phyloP scores from a whole-genome alignment of 2,888 invertebrate genomes.

The Nowickia ferox region DNA sequence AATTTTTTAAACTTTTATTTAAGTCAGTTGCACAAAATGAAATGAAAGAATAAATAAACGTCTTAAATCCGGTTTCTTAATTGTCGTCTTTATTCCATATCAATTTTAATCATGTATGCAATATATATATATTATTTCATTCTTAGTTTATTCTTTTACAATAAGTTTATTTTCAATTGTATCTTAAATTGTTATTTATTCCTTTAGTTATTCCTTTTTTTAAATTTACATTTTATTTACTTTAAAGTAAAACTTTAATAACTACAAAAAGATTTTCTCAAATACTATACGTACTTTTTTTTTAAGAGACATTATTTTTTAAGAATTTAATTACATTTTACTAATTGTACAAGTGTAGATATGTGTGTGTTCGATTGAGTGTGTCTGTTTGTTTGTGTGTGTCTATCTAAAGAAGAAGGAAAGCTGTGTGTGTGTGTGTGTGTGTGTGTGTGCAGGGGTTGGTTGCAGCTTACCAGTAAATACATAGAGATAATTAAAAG shows the following conservation, averaged over 20 bases:
- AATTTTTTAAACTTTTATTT: too few species aligned
- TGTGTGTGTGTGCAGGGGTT: conserved; percentile 5
- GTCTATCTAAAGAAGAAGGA: not conserved
- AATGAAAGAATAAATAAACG: not conserved
- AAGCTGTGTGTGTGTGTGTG: not conserved
- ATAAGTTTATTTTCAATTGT: conserved; percentile 33
- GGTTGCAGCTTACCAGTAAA: conserved; percentile 13
- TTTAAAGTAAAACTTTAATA: too few species aligned
- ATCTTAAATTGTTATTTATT: conserved; percentile 41
- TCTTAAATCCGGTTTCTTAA: conserved; percentile 8
- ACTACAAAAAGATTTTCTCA: conserved; percentile 26
- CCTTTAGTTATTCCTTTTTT: conserved; percentile 4
- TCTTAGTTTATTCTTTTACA: conserved; percentile 22
- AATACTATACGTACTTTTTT: not conserved
- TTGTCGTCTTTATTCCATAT: conserved; percentile 61
- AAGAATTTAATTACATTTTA: conserved; percentile 62
- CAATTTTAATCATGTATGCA: conserved; percentile 66
- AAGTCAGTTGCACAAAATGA: not conserved
- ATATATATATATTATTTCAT: conserved; percentile 55
- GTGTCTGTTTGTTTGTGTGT: too few species aligned
- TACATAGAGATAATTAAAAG: conserved; percentile 21
- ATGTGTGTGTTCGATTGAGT: too few species aligned
- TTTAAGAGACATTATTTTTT: conserved; percentile 14
- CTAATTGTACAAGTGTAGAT: conserved; percentile 28
- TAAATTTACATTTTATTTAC: conserved; percentile 48